Base-by-base conservation (phyloP, 2,797 vertebrate genomes). In the Lateolabrax maculatus region DNA sequence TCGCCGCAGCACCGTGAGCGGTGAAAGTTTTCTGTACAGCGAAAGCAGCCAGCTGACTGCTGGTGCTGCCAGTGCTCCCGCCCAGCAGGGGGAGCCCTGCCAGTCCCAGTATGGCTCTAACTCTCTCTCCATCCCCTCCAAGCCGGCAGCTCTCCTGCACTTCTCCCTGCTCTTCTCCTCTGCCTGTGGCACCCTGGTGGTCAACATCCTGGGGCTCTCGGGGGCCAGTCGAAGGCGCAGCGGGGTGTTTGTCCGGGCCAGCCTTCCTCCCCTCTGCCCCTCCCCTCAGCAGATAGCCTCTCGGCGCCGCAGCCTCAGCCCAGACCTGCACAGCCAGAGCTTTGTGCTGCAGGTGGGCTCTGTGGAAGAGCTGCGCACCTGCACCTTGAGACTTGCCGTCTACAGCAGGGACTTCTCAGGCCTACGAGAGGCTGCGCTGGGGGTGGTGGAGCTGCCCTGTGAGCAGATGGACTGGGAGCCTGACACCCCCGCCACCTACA, bases 331-430 rank as follows among this genome's bases (percentile, higher is more conserved):
- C 6, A 79, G 78, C 39, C 94, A 96, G 87, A 94, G 82, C 60
- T 93, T 96, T 57, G 86, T 85, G 46, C 94, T 97, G 77, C 90
- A 89, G 41, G 94, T 90, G 69, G 92, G 90, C 77, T 92, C 92
- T 2, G 72, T 87, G 49, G 94, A 95, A 15, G 92, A 94, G 77
- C 91, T 97, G 31, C 87, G 64, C 5, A 41, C 80, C 51, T 94
- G 95, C 80, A 94, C 88, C 0, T 84, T 97, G 79, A 92, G 80
- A 46, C 93, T 97, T 29, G 92, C 91, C 0, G 93, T 95, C 39
- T 94, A 91, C 71, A 87, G 91, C 84, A 94, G 90, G 81, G 94
- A 96, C 79, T 96, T 96, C 89, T 95, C 94, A 0, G 95, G 95
- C 68, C 88, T 96, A 1, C 90, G 94, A 56, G 95, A 96, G 78